Evolutionary conservation across 2,888 invertebrate species (phyloP).

Genomic region (Drymonia ruficornis): DNA sequence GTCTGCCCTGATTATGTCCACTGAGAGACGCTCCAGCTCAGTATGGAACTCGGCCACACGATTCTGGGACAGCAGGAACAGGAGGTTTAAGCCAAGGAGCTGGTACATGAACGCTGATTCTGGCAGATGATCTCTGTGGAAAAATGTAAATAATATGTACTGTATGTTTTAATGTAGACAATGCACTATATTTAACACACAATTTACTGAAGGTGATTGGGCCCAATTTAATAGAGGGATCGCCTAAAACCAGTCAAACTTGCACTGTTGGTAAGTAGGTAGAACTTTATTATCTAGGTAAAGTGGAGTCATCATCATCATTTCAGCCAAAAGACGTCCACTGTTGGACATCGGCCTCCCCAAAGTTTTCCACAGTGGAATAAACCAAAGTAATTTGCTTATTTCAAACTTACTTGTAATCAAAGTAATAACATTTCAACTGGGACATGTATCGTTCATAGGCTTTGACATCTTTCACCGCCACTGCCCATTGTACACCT

Average conservation of each 20-base stretch:
- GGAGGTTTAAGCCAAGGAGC: conserved; percentile 95
- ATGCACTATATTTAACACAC: neutral
- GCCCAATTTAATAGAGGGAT: too few relatives aligned
- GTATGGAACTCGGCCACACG: conserved; percentile 99
- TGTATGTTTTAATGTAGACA: neutral
- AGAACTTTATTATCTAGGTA: too few relatives aligned
- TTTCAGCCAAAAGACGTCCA: too few relatives aligned
- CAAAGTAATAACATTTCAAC: conserved; percentile 98
- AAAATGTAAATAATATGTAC: conserved; percentile 16
- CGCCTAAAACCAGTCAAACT: too few relatives aligned
- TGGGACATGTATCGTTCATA: conserved; percentile 99
- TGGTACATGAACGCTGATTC: conserved; percentile 98
- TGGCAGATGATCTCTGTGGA: conserved; percentile 88
- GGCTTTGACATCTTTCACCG: conserved; percentile 95
- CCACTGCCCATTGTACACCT: conserved; percentile 98
- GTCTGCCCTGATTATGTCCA: conserved; percentile 95
- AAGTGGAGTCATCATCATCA: too few relatives aligned
- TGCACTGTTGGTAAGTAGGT: too few relatives aligned
- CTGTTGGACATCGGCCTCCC: too few relatives aligned
- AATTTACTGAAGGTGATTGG: too few relatives aligned
- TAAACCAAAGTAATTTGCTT: neutral
- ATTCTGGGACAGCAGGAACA: conserved; percentile 97
- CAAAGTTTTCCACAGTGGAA: too few relatives aligned
- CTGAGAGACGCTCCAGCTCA: conserved; percentile 96
- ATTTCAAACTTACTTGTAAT: conserved; percentile 88